These are phyloP conservation scores for Dinothrombium tinctorium DNA, from an alignment of 1,140 invertebrate species.

Conservation along the genomic window DNA sequence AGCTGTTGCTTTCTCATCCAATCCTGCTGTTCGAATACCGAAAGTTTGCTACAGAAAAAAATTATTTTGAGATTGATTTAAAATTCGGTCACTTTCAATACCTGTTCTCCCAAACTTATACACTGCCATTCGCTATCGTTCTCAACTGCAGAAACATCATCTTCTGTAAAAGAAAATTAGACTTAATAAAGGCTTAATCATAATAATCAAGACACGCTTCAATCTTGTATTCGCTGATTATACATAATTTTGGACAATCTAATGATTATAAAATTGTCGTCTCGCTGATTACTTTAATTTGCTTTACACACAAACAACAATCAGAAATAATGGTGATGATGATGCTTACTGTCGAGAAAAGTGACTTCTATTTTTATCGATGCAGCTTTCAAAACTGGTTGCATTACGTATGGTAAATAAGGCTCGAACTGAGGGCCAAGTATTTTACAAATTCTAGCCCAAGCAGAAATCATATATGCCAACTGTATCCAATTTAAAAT, in stretches of 20 bases:
- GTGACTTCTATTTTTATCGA: slow-evolving; percentile 90
- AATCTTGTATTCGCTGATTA: no score
- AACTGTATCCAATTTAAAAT: no score
- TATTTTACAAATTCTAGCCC: slow-evolving; percentile 96
- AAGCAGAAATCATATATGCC: slow-evolving; percentile 92
- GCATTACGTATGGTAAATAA: slow-evolving; percentile 93
- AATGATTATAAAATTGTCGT: slow-evolving; percentile 4
- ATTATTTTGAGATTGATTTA: slow-evolving; percentile 3
- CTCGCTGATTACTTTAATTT: not conserved
- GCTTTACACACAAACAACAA: slow-evolving; percentile 27
- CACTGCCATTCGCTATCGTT: slow-evolving; percentile 92
- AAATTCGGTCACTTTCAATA: slow-evolving; percentile 11
- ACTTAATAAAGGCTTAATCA: no score
- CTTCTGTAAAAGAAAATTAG: no score
- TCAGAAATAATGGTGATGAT: no score
- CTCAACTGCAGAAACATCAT: slow-evolving; percentile 40
- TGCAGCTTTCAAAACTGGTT: slow-evolving; percentile 79
- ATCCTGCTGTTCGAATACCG: slow-evolving; percentile 35
- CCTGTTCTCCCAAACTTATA: slow-evolving; percentile 78
- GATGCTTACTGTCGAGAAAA: no score
- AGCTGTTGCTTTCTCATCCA: slow-evolving; percentile 96
- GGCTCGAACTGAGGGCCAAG: slow-evolving; percentile 81
- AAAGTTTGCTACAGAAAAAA: slow-evolving; percentile 26
- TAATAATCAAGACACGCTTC: no score
- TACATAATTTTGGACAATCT: no score